Conservation (phyloP, 2,797 vertebrate genomes). For the Harpagifer antarcticus region DNA sequence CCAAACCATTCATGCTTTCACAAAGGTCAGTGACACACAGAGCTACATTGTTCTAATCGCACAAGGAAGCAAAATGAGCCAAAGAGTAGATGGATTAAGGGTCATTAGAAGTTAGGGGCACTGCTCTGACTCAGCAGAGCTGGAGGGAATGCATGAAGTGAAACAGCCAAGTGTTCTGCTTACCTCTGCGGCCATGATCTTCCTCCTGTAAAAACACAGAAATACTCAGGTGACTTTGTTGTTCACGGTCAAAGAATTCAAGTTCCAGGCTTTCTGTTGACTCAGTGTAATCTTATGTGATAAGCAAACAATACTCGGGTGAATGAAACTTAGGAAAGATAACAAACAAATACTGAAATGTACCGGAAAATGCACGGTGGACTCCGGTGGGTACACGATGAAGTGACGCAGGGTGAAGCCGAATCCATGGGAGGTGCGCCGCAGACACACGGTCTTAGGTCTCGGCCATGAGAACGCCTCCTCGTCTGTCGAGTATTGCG, state of each 20-base stretch:
- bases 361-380: constrained; percentile 93
- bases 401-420: constrained; percentile 99
- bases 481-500: constrained; percentile 88
- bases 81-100: constrained; percentile 61
- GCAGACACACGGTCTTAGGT: constrained; percentile 90
- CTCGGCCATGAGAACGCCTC: constrained; percentile 95
- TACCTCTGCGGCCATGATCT: constrained; percentile 82
- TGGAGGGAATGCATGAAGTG: constrained; percentile 28
- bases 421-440: constrained; percentile 93
- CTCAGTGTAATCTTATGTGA: constrained; percentile 10
- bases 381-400: constrained; percentile 98
- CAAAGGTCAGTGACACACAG: constrained; percentile 74
- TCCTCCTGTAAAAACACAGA: constrained; percentile 79
- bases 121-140: constrained; percentile 63
- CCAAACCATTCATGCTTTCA: constrained; percentile 70
- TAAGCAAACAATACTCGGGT: constrained; percentile 22
- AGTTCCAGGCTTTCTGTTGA: constrained; percentile 37
- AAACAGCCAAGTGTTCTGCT: constrained; percentile 58
- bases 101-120: constrained; percentile 64
- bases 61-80: constrained; percentile 65
- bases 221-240: constrained; percentile 45
- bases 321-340: constrained; percentile 3
- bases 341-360: constrained; percentile 39
- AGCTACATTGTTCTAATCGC: constrained; percentile 58
- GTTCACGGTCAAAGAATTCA: constrained; percentile 25